These are phyloP conservation scores for Sphinx pinastri DNA, from an alignment of 2,888 invertebrate genomes.

Conservation along the genomic window DNA sequence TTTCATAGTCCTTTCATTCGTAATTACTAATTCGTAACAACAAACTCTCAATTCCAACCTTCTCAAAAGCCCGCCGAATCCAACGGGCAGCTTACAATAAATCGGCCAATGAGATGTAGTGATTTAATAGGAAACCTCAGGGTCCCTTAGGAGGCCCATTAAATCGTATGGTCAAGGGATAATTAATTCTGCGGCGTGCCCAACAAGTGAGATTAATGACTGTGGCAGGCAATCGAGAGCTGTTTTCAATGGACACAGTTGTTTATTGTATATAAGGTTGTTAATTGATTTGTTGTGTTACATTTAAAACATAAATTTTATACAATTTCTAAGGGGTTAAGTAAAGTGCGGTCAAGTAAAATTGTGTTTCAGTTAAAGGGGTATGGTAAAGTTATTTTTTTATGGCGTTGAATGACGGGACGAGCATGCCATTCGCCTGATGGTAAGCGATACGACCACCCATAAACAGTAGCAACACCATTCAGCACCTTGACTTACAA, in stretches of 20 bases:
- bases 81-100: slow-evolving; percentile 71
- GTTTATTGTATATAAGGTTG: slow-evolving; percentile 57
- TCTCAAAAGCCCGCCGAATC: slow-evolving; percentile 43
- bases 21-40: neutral
- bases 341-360: too few relatives aligned
- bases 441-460: too few relatives aligned
- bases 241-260: slow-evolving; percentile 67
- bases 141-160: slow-evolving; percentile 81
- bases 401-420: too few relatives aligned
- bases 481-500: too few relatives aligned
- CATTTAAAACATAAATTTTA: neutral
- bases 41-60: slow-evolving; percentile 30
- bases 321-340: neutral
- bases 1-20: too few relatives aligned
- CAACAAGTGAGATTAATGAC: slow-evolving; percentile 81
- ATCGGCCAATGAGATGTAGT: slow-evolving; percentile 83
- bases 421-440: too few relatives aligned
- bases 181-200: slow-evolving; percentile 81
- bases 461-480: too few relatives aligned
- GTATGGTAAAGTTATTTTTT: too few relatives aligned
- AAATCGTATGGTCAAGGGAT: slow-evolving; percentile 83
- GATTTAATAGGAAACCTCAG: slow-evolving; percentile 83
- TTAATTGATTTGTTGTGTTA: slow-evolving; percentile 24
- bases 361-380: too few relatives aligned
- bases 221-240: slow-evolving; percentile 64